Conservation (phyloP, 2,113 vertebrate genomes). For the Gasterosteus nipponicus region DNA sequence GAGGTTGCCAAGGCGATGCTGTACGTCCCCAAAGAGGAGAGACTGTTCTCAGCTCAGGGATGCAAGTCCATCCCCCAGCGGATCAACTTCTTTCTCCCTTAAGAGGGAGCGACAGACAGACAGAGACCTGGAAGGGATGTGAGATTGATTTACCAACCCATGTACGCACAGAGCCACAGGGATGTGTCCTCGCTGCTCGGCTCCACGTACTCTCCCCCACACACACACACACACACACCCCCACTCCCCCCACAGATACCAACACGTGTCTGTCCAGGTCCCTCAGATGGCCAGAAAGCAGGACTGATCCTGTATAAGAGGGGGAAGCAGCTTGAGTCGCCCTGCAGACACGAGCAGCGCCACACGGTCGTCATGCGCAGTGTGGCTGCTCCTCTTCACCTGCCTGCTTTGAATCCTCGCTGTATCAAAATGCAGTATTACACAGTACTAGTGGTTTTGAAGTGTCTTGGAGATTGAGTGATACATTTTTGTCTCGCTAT, state of each 20-base stretch:
- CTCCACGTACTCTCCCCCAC: conserved; percentile 11
- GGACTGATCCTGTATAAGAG: conserved; percentile 27
- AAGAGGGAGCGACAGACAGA: conserved; percentile 26
- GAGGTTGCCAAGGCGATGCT: conserved; percentile 89
- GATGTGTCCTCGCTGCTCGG: conserved; percentile 25
- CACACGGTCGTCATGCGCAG: conserved; percentile 13
- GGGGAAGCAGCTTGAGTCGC: conserved; percentile 12
- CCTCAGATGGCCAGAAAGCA: conserved; percentile 32
- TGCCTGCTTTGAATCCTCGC: conserved; percentile 33
- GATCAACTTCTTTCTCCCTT: conserved; percentile 91
- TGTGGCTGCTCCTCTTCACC: conserved; percentile 30
- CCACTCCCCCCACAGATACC: conserved; percentile 13
- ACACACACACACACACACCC: conserved; percentile 4
- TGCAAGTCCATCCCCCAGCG: conserved; percentile 95
- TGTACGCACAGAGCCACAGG: conserved; percentile 53
- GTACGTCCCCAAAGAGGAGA: conserved; percentile 91
- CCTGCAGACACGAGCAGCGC: conserved; percentile 17
- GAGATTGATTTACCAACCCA: conserved; percentile 40
- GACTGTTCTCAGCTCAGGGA: conserved; percentile 93
- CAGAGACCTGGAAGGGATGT: conserved; percentile 36
- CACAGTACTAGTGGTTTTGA: conserved; percentile 1
- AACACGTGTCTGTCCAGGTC: conserved; percentile 53
- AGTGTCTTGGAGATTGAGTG: neutral
- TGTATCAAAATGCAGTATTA: conserved; percentile 10
- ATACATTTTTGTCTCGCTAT: conserved; percentile 21